Conservation (phyloP, 2,888 invertebrate genomes). For the Tenthredo notha region DNA sequence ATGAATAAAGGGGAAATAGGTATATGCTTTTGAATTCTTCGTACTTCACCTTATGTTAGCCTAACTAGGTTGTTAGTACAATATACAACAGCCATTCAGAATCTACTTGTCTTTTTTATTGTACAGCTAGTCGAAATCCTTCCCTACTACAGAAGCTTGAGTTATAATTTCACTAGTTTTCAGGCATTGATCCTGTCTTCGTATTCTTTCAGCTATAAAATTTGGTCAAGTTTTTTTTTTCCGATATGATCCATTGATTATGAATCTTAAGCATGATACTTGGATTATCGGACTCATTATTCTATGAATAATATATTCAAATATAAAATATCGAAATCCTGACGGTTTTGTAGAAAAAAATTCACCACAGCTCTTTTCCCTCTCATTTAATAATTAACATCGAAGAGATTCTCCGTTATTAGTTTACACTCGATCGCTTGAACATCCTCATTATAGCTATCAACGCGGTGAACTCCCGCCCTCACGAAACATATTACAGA, state of each 20-base stretch:
- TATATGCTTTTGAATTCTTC: not conserved
- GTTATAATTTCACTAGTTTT: not conserved
- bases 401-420: not conserved
- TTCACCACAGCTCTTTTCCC: not conserved
- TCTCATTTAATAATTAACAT: not conserved
- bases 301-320: not conserved
- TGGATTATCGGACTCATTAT: not conserved
- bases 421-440: constrained; percentile 11
- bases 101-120: not conserved
- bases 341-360: not conserved
- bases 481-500: constrained; percentile 24
- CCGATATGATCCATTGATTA: not conserved
- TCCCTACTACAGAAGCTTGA: not conserved
- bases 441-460: constrained; percentile 41
- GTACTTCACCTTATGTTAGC: not conserved
- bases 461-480: constrained; percentile 2
- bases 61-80: constrained; percentile 4
- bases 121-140: not conserved
- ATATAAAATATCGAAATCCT: not conserved
- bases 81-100: not conserved
- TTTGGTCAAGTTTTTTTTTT: not conserved
- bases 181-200: not conserved
- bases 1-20: not conserved
- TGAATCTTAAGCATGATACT: not conserved
- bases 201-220: not conserved